Conservation (phyloP, 2,888 invertebrate species). For the Tortrix viridana region DNA sequence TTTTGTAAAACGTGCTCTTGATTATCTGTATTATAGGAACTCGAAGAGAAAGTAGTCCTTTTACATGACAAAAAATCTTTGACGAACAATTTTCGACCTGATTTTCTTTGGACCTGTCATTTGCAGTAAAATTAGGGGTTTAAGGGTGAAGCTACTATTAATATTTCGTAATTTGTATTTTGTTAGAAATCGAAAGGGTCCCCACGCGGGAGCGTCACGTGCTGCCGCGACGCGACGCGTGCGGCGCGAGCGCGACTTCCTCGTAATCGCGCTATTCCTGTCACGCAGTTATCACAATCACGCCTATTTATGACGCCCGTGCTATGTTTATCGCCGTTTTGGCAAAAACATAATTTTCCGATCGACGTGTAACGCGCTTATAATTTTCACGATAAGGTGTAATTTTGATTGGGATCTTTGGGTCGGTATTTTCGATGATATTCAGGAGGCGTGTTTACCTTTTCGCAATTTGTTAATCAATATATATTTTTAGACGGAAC, state of each 20-base stretch:
- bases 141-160: too few species aligned
- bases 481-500: conserved; percentile 2
- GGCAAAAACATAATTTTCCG: conserved; percentile 3
- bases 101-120: too few species aligned
- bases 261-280: conserved; percentile 12
- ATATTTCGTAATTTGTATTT: too few species aligned
- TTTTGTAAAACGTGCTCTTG: too few species aligned
- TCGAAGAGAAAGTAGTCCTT: too few species aligned
- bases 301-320: conserved; percentile 16
- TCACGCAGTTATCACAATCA: conserved; percentile 21
- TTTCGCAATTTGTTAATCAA: conserved; percentile 4
- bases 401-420: neutral
- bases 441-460: conserved; percentile 21
- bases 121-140: too few species aligned
- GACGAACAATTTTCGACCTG: too few species aligned
- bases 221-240: neutral
- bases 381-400: neutral
- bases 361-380: neutral
- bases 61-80: too few species aligned
- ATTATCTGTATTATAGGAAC: too few species aligned
- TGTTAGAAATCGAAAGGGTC: too few species aligned
- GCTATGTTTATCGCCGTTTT: conserved; percentile 28
- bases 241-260: neutral
- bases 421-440: conserved; percentile 6
- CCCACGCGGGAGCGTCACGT: neutral